Conservation (phyloP, 1,140 invertebrate species). For the Semibalanus balanoides region DNA sequence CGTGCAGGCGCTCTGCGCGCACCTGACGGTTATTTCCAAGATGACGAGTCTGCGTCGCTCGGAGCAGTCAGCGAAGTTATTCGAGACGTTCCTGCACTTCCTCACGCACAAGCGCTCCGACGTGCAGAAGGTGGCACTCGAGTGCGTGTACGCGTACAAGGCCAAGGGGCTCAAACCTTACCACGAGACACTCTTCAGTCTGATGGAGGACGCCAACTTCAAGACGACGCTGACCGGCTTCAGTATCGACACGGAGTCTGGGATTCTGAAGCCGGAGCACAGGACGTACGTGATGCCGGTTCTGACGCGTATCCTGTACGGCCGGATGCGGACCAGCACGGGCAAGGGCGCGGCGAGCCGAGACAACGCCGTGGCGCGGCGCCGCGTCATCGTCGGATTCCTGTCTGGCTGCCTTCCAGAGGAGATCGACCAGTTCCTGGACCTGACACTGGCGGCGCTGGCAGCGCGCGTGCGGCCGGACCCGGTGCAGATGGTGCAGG, state of each 20-base stretch:
- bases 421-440: background rate
- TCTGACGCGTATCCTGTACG: conserved; percentile 27
- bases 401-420: background rate
- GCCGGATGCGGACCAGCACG: conserved; percentile 32
- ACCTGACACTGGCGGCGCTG: background rate
- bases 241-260: background rate
- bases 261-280: background rate
- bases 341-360: conserved; percentile 30
- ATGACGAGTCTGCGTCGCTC: background rate
- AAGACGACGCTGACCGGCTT: background rate
- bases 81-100: conserved; percentile 28
- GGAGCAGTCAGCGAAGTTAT: conserved; percentile 20
- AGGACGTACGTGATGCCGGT: background rate
- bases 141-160: conserved; percentile 34
- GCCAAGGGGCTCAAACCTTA: conserved; percentile 30
- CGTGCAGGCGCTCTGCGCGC: background rate
- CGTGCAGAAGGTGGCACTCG: conserved; percentile 34
- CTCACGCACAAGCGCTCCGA: conserved; percentile 27
- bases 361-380: conserved; percentile 23
- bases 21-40: background rate
- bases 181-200: background rate
- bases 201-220: background rate
- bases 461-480: background rate
- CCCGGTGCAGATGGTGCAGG: background rate
- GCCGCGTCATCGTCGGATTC: conserved; percentile 25